phyloP scores from a whole-genome alignment of 2,113 vertebrate species.

The Indicator indicator region DNA sequence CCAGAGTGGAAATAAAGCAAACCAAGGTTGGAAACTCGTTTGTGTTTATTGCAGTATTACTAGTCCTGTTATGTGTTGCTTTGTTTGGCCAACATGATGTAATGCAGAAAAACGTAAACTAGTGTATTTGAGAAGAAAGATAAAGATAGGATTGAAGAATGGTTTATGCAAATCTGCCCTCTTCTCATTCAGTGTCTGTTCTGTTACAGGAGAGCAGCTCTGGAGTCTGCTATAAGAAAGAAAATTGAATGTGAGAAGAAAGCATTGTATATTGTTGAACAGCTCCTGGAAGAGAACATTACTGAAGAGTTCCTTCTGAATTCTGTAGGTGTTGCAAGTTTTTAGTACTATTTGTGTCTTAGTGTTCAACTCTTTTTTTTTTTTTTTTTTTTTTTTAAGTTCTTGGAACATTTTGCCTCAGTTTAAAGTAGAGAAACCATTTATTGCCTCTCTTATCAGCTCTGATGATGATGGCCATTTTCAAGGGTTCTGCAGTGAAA shows the following conservation, averaged over 20 bases:
- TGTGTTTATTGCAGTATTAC: background rate
- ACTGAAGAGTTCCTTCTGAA: constrained; percentile 87
- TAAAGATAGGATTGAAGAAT: fast-evolving
- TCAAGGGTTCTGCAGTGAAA: background rate
- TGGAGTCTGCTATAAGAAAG: constrained; percentile 81
- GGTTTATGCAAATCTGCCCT: background rate
- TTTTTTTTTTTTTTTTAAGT: background rate
- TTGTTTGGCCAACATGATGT: background rate
- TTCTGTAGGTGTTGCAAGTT: constrained; percentile 81
- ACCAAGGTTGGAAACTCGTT: background rate
- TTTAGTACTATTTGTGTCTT: background rate
- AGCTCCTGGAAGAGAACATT: constrained; percentile 87
- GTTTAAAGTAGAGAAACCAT: background rate
- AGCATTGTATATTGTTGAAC: constrained; percentile 86
- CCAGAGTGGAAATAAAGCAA: background rate
- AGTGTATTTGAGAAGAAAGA: background rate
- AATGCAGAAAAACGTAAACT: background rate
- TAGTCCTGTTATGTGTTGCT: background rate
- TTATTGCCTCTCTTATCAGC: background rate
- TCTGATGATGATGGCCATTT: background rate
- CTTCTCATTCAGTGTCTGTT: background rate
- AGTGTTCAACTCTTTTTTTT: background rate
- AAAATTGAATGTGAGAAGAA: constrained; percentile 88
- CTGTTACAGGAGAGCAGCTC: constrained; percentile 82
- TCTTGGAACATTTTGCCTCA: background rate